Evolutionary conservation across 2,113 vertebrate genomes (phyloP).

Genomic region (Rattus rattus): DNA sequence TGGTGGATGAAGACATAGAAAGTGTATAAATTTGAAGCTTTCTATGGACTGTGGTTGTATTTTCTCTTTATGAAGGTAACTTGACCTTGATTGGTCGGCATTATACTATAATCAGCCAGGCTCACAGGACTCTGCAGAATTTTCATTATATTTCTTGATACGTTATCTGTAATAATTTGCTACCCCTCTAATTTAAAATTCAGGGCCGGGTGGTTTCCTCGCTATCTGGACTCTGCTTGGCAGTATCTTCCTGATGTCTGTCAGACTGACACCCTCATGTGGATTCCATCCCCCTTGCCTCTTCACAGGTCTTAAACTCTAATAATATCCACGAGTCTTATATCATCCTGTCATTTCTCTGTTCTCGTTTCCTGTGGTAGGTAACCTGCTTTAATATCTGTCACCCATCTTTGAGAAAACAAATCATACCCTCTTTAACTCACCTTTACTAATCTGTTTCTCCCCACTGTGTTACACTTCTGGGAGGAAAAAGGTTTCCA

Average conservation of each 20-base stretch:
- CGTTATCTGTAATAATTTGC: neutral
- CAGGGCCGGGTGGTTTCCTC: neutral
- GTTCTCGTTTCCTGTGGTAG: neutral
- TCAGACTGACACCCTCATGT: neutral
- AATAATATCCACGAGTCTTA: neutral
- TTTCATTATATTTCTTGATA: neutral
- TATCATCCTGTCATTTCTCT: neutral
- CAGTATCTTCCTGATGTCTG: neutral
- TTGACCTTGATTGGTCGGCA: conserved; percentile 18
- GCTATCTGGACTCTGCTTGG: neutral
- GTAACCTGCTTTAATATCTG: neutral
- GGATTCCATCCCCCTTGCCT: neutral
- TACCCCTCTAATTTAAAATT: conserved; percentile 25
- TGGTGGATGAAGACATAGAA: neutral
- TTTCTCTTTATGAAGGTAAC: conserved; percentile 13
- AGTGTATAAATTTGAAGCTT: conserved; percentile 8
- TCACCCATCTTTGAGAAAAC: neutral
- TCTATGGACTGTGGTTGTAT: neutral
- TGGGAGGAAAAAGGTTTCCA: neutral
- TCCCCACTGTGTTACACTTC: neutral
- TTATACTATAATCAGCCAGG: neutral
- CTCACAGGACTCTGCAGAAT: neutral
- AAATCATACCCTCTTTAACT: conserved; percentile 19
- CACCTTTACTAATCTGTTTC: conserved; percentile 31
- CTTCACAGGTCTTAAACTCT: neutral